Evolutionary conservation across 2,797 vertebrate species (phyloP).

Genomic region (Apodemus agrarius): DNA sequence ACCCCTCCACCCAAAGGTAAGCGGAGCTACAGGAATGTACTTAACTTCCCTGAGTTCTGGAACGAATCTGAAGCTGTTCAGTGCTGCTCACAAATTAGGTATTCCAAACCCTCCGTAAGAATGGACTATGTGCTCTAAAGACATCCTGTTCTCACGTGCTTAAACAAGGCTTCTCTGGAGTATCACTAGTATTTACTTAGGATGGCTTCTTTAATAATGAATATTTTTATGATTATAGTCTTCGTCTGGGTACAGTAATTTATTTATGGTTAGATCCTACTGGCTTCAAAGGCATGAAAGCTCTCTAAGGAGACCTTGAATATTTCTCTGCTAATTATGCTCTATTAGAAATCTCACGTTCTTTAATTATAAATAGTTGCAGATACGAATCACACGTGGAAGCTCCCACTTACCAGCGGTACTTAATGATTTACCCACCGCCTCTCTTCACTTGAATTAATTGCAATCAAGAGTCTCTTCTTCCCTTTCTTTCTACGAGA

Average conservation of each 20-base stretch:
- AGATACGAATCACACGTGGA: neutral
- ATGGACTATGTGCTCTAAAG: neutral
- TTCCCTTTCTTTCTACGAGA: neutral
- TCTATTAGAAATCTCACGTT: neutral
- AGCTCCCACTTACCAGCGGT: neutral
- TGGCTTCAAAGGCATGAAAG: neutral
- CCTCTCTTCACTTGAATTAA: neutral
- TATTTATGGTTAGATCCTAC: constrained; percentile 1
- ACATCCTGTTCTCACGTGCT: neutral
- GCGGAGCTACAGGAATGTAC: neutral
- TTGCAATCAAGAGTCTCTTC: neutral
- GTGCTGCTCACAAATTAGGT: neutral
- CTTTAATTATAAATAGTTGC: constrained; percentile 34
- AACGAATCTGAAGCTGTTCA: neutral
- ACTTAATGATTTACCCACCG: neutral
- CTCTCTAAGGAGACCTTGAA: constrained; percentile 2
- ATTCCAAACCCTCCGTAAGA: neutral
- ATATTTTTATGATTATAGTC: neutral
- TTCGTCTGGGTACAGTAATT: neutral
- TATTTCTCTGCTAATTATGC: constrained; percentile 19
- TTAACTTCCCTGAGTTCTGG: neutral
- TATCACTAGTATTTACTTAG: neutral
- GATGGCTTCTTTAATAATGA: neutral
- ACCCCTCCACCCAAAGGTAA: neutral
- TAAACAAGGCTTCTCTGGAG: neutral